Evolutionary conservation across 2,888 invertebrate genomes (phyloP), one percentile per base, ranked within the genome.

Genomic region (Catocala nupta): DNA sequence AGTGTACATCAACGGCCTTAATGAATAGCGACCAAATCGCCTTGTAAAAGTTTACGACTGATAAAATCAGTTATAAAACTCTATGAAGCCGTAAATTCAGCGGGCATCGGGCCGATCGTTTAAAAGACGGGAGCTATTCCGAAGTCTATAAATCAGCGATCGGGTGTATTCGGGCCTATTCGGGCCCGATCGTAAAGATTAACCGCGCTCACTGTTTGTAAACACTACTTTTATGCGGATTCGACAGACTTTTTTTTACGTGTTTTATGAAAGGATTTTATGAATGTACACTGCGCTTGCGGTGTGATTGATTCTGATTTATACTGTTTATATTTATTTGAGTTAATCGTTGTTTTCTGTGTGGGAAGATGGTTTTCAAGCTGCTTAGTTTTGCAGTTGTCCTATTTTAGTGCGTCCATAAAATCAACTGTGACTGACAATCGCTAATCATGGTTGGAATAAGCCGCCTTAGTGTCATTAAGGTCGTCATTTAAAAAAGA

Each of bases 41-140:
- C 88, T 87, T 89, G 87, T 91, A 90, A 90, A 92, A 92, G 72
- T 93, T 92, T 89, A 92, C 88, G 90, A 90, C 81, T 87, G 90
- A 92, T 92, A 92, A 92, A 92, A 92, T 92, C 92, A 90, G 92
- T 91, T 91, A 91, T 92, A 92, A 92, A 92, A 91, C 87, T 87
- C 84, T 88, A 89, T 90, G 87, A 84, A 87, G 87, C 82, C 87
- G 89, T 92, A 92, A 92, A 92, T 89, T 86, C 80, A 78, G 83
- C 77, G 82, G 84, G 81, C 84, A 85, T 85, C 82, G 84, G 81
- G 73, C 55, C 73, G 75, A 77, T 81, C 82, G 82, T 90, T 88
- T 86, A 90, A 87, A 77, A 89, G 91, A 91, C 91, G 86, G 90
- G 86, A 89, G 91, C 91, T 85, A 89, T 91, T 90, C 83, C 81